Base-by-base conservation (phyloP, 2,113 vertebrate species). In the Falco punctatus region DNA sequence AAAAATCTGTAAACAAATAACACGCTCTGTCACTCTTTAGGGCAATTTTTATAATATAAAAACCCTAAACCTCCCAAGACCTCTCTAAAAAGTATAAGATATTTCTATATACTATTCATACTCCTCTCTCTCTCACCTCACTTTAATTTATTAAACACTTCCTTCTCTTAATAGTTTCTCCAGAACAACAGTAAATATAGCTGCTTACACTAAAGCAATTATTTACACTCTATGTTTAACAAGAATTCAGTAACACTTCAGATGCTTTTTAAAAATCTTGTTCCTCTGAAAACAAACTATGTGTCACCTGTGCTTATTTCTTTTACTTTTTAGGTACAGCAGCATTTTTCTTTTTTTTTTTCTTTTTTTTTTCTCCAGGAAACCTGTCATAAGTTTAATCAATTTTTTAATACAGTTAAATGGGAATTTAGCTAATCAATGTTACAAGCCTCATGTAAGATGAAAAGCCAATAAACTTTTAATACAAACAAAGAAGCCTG, bases 401-500 rank as follows among this genome's bases (percentile, higher is more conserved):
- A 55, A 27, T 81, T 96, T 92, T 94, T 64, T 88, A 89, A 26
- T 38, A 57, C 72, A 84, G 79, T 62, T 96, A 81, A 74, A 95
- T 26, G 61, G 81, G 51, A 80, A 70, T 71, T 85, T 65, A 96
- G 92, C 83, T 90, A 27, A 32, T 58, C n/a, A 77, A 65, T 19
- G 14, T 59, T 66, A 90, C 54, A 92, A 72, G 80, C 92, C 90
- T 62, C 42, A 86, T 15, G n/a, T 52, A 83, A 77, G 75, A 91
- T 44, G 87, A 96, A 93, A 95, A 97, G 81, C 89, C 88, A 94
- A 59, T 67, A 89, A 95, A 85, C 72, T 66, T 88, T 72, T 95
- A 94, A 96, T 75, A 85, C 52, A 92, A 96, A 95, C 85, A 94
- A 95, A 86, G 86, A 72, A 66, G 91, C 78, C 97, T 94, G 86